phyloP scores from a whole-genome alignment of 2,797 vertebrate species.

The Fringilla coelebs region DNA sequence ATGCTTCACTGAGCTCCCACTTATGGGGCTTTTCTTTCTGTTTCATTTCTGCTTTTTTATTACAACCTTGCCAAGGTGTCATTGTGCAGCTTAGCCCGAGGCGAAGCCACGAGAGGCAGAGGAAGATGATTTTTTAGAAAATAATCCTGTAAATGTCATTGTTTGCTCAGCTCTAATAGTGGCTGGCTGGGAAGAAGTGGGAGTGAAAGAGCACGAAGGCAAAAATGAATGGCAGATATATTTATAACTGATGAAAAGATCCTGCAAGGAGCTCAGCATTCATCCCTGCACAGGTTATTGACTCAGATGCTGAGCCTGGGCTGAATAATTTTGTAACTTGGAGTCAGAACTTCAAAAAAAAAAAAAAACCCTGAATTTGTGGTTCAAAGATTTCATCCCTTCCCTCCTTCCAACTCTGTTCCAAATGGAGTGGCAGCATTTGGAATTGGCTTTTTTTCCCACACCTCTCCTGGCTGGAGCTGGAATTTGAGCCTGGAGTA shows the following conservation, averaged over 20 bases:
- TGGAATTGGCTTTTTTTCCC: neutral
- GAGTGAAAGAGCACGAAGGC: neutral
- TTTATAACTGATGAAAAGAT: slow-evolving; percentile 23
- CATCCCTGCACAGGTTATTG: neutral
- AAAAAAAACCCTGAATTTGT: neutral
- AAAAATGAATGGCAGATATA: slow-evolving; percentile 1
- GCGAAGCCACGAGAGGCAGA: neutral
- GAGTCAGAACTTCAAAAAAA: neutral
- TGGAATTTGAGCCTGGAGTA: neutral
- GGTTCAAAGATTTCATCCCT: neutral
- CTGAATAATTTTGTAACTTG: neutral
- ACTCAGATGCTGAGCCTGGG: neutral
- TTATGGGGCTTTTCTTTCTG: neutral
- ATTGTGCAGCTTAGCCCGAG: neutral
- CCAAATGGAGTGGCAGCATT: accelerated
- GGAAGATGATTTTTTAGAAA: neutral
- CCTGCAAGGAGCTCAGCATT: neutral
- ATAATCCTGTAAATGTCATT: neutral
- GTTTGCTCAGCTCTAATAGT: neutral
- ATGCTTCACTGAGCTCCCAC: neutral
- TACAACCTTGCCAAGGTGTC: neutral
- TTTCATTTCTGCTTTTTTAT: neutral
- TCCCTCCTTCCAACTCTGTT: neutral
- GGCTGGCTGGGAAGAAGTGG: neutral
- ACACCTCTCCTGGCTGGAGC: neutral